Evolutionary conservation across 2,113 vertebrate species (phyloP).

Genomic region (Telmatochromis brichardi): DNA sequence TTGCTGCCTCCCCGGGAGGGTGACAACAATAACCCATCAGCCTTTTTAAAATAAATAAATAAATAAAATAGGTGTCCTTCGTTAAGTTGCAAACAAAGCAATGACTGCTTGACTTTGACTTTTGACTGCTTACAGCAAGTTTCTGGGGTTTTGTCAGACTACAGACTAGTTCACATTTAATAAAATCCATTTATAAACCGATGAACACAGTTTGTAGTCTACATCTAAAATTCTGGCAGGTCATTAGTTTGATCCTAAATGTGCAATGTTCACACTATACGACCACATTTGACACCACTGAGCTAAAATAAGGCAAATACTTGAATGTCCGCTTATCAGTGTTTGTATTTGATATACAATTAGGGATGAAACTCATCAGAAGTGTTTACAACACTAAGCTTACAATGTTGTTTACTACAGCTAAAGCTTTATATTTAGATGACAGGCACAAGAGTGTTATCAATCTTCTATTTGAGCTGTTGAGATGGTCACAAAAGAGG

Average conservation of each 20-base stretch:
- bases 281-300: neutral
- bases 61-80: neutral
- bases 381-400: neutral
- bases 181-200: neutral
- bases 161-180: neutral
- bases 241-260: neutral
- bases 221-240: neutral
- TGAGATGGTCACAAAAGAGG: neutral
- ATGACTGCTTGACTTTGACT: too few relatives aligned
- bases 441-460: neutral
- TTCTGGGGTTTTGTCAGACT: neutral
- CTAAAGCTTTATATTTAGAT: neutral
- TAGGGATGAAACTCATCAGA: neutral
- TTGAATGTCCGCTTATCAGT: fast-evolving
- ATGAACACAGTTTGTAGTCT: neutral
- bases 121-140: neutral
- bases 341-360: neutral
- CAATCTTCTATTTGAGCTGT: neutral
- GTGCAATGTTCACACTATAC: neutral
- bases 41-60: neutral
- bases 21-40: neutral
- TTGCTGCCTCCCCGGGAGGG: fast-evolving
- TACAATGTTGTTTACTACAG: neutral
- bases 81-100: neutral
- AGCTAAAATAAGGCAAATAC: neutral